Conservation (phyloP, 2,888 invertebrate species). For the Phania funesta region DNA sequence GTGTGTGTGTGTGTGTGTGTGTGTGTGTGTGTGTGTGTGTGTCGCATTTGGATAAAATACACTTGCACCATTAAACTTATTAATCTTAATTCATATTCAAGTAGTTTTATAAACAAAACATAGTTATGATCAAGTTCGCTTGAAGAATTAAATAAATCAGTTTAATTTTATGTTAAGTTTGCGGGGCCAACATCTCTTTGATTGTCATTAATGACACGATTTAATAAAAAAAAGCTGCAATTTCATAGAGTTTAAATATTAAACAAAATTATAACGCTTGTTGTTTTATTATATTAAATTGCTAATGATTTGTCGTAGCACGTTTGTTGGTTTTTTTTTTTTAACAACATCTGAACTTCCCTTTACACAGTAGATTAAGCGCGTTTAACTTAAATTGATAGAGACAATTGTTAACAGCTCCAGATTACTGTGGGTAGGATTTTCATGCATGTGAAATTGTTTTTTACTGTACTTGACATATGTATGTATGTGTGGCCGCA, state of each 20-base stretch:
- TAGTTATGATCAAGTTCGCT: constrained; percentile 41
- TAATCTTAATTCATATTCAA: background rate
- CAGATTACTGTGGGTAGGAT: background rate
- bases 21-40: too few relatives aligned
- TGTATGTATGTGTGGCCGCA: too few relatives aligned
- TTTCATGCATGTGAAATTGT: too few relatives aligned
- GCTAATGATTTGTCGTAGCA: constrained; percentile 4
- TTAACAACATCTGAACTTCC: background rate
- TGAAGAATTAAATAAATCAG: constrained; percentile 41
- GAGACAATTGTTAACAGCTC: background rate
- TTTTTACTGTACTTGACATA: too few relatives aligned
- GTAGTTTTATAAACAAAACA: constrained; percentile 6
- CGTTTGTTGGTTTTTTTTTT: background rate
- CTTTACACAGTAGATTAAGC: background rate
- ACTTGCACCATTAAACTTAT: background rate
- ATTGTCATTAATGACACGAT: constrained; percentile 35
- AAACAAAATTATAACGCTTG: background rate
- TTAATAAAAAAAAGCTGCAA: constrained; percentile 12
- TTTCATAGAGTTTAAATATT: constrained; percentile 31
- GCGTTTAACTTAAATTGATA: background rate
- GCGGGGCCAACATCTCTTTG: constrained; percentile 46
- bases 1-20: too few relatives aligned
- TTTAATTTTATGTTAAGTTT: constrained; percentile 37
- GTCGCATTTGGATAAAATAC: background rate
- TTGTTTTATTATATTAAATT: background rate